These are phyloP conservation scores for Trichonephila clavata DNA, from an alignment of 1,140 invertebrate genomes.

Conservation along the genomic window DNA sequence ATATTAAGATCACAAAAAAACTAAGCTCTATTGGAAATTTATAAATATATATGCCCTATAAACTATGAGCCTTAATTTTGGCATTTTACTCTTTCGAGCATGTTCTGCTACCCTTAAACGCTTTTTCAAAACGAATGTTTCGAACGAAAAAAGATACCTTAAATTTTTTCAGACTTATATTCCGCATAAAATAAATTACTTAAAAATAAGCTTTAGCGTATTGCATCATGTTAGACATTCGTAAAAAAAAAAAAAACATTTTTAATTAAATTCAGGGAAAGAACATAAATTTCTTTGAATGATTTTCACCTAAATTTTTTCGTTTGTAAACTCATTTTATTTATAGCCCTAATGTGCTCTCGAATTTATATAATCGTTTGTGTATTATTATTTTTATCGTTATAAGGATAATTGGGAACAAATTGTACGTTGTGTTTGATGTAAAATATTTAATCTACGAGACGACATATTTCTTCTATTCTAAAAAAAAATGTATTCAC, in stretches of 20 bases:
- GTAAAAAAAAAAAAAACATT: not conserved
- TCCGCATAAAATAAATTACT: too few species aligned
- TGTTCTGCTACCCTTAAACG: too few species aligned
- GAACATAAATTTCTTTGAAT: not conserved
- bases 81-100: too few species aligned
- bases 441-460: not conserved
- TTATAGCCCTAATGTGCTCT: not conserved
- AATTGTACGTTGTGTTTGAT: not conserved
- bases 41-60: too few species aligned
- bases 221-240: not conserved
- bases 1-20: too few species aligned
- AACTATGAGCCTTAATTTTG: too few species aligned
- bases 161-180: too few species aligned
- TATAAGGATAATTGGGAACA: not conserved
- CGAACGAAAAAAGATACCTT: too few species aligned
- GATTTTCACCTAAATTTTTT: not conserved
- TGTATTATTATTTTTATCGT: not conserved
- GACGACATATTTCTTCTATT: not conserved
- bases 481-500: not conserved
- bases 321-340: not conserved
- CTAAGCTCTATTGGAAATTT: too few species aligned
- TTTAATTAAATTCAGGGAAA: constrained; percentile 12
- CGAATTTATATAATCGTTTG: not conserved
- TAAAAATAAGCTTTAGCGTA: too few species aligned
- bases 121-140: too few species aligned